These are phyloP conservation scores for Myiopsitta monachus DNA, from an alignment of 2,113 vertebrate species.

Conservation along the genomic window DNA sequence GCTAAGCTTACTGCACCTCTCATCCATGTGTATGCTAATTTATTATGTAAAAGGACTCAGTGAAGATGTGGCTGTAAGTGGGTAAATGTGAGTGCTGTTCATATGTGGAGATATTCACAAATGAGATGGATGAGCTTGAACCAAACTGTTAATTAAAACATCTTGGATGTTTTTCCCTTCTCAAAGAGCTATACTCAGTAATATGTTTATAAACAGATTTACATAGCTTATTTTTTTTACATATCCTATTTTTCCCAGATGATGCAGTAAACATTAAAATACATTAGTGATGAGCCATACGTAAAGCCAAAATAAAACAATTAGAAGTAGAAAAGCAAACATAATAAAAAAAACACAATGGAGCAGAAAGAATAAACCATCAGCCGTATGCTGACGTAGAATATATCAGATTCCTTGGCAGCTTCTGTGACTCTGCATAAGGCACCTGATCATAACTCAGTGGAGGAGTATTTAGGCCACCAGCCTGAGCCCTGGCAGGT, in stretches of 20 bases:
- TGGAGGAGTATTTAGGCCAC: neutral
- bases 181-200: neutral
- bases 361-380: neutral
- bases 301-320: conserved; percentile 32
- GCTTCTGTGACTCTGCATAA: neutral
- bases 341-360: conserved; percentile 1
- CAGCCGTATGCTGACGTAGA: neutral
- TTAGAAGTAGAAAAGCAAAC: conserved; percentile 40
- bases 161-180: neutral
- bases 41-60: neutral
- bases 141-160: neutral
- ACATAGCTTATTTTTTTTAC: conserved; percentile 40
- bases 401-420: neutral
- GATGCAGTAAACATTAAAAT: conserved; percentile 54
- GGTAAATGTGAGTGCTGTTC: neutral
- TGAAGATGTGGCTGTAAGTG: neutral
- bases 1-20: neutral
- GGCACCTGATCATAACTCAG: neutral
- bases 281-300: neutral
- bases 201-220: conserved; percentile 63
- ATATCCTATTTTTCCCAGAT: conserved; percentile 41
- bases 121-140: neutral
- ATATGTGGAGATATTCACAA: neutral
- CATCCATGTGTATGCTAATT: accelerated
- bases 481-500: neutral